phyloP scores from a whole-genome alignment of 2,113 vertebrate genomes.

The Camelus bactrianus region DNA sequence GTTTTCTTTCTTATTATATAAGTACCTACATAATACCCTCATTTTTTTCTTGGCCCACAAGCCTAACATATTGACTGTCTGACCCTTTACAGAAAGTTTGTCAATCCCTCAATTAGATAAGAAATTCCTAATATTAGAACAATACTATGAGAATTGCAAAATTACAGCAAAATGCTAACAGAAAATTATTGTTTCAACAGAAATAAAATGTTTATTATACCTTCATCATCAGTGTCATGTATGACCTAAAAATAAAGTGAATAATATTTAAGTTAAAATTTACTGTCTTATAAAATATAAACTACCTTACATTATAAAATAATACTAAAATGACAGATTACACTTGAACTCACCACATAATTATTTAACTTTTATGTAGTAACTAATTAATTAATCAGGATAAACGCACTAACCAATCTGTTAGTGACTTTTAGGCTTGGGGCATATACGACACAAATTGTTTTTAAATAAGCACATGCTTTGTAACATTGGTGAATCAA shows the following conservation, averaged over 20 bases:
- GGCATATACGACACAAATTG: background rate
- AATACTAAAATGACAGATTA: slow-evolving; percentile 24
- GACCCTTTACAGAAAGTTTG: background rate
- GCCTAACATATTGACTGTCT: slow-evolving; percentile 39
- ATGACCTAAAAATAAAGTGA: slow-evolving; percentile 87
- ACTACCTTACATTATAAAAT: background rate
- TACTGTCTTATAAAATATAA: background rate
- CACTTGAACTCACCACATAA: background rate
- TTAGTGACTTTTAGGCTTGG: background rate
- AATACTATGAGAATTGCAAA: slow-evolving; percentile 26
- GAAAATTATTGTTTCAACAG: slow-evolving; percentile 24
- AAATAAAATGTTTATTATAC: slow-evolving; percentile 85
- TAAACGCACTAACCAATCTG: slow-evolving; percentile 8
- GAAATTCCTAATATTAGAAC: background rate
- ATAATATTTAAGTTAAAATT: slow-evolving; percentile 52
- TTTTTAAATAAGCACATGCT: slow-evolving; percentile 38
- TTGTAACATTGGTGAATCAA: slow-evolving; percentile 52
- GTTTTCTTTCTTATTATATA: slow-evolving; percentile 17
- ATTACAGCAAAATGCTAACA: slow-evolving; percentile 31
- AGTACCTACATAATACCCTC: background rate
- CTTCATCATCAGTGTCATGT: slow-evolving; percentile 90
- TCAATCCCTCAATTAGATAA: background rate
- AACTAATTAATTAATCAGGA: slow-evolving; percentile 31
- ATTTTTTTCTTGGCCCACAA: slow-evolving; percentile 20
- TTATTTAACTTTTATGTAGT: slow-evolving; percentile 51